Base-by-base conservation (phyloP, 2,797 vertebrate species). In the Chrosomus eos region DNA sequence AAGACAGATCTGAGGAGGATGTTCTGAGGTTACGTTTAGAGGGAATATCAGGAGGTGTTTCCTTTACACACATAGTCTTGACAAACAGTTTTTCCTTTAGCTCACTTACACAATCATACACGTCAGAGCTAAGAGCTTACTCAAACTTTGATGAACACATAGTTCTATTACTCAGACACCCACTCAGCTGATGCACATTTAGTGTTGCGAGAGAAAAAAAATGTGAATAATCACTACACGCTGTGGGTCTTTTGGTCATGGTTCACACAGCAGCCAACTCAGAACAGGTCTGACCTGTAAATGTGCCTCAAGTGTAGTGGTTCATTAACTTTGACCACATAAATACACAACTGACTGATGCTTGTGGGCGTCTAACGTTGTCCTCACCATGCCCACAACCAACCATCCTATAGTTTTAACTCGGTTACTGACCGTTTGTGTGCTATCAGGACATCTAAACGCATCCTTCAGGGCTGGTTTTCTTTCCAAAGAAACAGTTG, bases 31-130 rank as follows among this genome's bases (percentile, higher is more conserved):
- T 80, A 66, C 67, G 13, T 83, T 67, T 26, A 62, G 70, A 66
- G 26, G 58, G 68, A 83, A 83, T 58, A n/a, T 75, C 9, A 66
- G 74, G 48, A 77, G 74, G 64, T 70, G 74, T 40, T 67, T 68
- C 60, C 28, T 76, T 55, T 55, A 58, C 19, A 23, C 55, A 16
- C 38, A 28, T 9, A 66, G 77, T 64, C 60, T 67, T 80, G 77
- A 66, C 77, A 8, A 66, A 80, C 60, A 80, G 18, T 80, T 75
- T 40, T 75, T 58, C 64, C 74, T 78, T 60, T 70, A 31, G 14
- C 48, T 53, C 8, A 76, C 73, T 84, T 84, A 33, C 73, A 84
- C 82, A 84, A 84, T 33, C 36, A 58, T 14, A 43, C 7, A 84
- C 82, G 82, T 84, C 82, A 84, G 19, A 67, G 23, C 31, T 6